phyloP scores from a whole-genome alignment of 2,888 invertebrate genomes.

The Blastobasis lacticolella region DNA sequence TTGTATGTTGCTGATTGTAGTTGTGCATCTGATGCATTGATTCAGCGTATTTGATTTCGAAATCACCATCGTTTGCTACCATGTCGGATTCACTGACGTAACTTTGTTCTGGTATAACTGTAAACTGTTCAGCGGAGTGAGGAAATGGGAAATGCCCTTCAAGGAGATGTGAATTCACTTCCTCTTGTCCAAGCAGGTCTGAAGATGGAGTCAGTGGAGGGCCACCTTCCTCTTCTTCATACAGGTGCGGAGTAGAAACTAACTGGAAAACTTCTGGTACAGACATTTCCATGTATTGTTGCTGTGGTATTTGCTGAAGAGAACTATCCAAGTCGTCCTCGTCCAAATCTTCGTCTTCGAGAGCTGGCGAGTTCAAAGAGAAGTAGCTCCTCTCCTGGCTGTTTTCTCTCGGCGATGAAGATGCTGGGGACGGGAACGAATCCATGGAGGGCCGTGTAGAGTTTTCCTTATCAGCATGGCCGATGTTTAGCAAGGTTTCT shows the following conservation, averaged over 20 bases:
- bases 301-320: slow-evolving; percentile 61
- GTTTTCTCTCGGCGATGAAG: slow-evolving; percentile 65
- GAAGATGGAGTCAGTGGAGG: slow-evolving; percentile 71
- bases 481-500: slow-evolving; percentile 82
- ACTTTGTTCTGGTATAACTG: slow-evolving; percentile 64
- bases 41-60: slow-evolving; percentile 66
- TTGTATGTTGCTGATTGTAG: slow-evolving; percentile 32
- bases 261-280: slow-evolving; percentile 77
- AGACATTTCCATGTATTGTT: slow-evolving; percentile 76
- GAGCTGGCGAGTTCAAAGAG: slow-evolving; percentile 56
- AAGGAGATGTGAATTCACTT: slow-evolving; percentile 62
- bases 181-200: slow-evolving; percentile 63
- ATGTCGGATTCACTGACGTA: slow-evolving; percentile 59
- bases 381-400: slow-evolving; percentile 69
- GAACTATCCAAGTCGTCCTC: slow-evolving; percentile 63
- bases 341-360: slow-evolving; percentile 62
- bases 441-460: slow-evolving; percentile 52
- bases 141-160: slow-evolving; percentile 69
- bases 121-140: slow-evolving; percentile 65
- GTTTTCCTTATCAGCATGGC: slow-evolving; percentile 73
- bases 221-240: slow-evolving; percentile 76
- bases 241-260: slow-evolving; percentile 70
- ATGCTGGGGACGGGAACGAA: slow-evolving; percentile 68
- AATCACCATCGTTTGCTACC: slow-evolving; percentile 48
- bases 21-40: slow-evolving; percentile 45